These are phyloP conservation scores for Molanna angustata DNA, from an alignment of 2,888 invertebrate genomes.

Conservation along the genomic window DNA sequence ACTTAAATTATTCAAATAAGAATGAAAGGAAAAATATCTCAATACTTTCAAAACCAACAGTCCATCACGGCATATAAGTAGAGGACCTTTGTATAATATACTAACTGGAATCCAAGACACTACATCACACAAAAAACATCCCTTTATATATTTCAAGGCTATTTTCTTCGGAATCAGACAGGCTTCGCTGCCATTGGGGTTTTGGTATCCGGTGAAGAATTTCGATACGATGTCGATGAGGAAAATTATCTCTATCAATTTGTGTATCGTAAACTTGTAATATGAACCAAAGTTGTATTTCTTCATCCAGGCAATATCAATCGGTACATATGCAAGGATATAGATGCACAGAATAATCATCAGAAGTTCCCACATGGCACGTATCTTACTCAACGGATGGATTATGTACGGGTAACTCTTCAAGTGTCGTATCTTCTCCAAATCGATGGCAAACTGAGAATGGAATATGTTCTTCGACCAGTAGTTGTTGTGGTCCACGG, in stretches of 20 bases:
- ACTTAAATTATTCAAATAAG: no score
- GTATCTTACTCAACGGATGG: conserved; percentile 45
- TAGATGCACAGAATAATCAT: conserved; percentile 38
- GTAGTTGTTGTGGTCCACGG: conserved; percentile 40
- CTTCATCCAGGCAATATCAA: conserved; percentile 15
- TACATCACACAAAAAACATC: conserved; percentile 37
- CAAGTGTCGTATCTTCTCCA: conserved; percentile 41
- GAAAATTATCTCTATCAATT: conserved; percentile 37
- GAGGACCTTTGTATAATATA: no score
- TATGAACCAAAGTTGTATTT: no score
- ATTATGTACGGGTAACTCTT: conserved; percentile 39
- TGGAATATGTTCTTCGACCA: conserved; percentile 39
- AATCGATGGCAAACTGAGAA: conserved; percentile 40
- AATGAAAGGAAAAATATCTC: no score
- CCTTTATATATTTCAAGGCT: conserved; percentile 37
- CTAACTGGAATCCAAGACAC: conserved; percentile 37
- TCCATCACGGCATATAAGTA: no score
- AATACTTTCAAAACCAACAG: no score
- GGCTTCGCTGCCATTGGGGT: conserved; percentile 36
- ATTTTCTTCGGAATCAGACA: conserved; percentile 36
- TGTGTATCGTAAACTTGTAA: no score
- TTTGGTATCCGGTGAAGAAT: conserved; percentile 42
- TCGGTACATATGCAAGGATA: conserved; percentile 32
- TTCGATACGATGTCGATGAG: conserved; percentile 40
- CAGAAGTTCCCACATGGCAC: conserved; percentile 40